phyloP scores from a whole-genome alignment of 2,888 invertebrate species.

The Phasia obesa region DNA sequence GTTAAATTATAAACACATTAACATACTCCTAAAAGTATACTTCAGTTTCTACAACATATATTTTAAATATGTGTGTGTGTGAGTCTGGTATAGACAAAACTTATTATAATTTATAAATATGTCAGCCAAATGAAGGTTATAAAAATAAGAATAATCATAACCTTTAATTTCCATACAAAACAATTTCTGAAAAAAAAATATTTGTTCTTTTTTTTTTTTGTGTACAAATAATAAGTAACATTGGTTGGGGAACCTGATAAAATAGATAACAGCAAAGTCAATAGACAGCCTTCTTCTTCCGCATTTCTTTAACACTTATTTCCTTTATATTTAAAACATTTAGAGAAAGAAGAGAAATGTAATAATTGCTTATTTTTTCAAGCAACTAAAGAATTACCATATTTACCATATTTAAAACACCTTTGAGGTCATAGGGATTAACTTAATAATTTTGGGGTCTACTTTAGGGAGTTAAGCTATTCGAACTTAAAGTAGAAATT shows the following conservation, averaged over 20 bases:
- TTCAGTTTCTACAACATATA: neutral
- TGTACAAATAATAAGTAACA: neutral
- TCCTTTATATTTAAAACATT: neutral
- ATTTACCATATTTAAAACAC: no score
- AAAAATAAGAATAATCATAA: slow-evolving; percentile 37
- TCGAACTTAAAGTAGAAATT: no score
- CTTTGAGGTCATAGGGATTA: neutral
- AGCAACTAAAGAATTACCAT: no score
- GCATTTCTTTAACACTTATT: neutral
- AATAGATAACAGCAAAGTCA: neutral
- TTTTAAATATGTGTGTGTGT: no score
- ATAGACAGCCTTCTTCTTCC: neutral
- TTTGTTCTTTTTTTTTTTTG: neutral
- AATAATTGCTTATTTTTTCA: no score
- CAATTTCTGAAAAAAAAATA: neutral
- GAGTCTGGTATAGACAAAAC: neutral
- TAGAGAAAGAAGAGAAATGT: no score
- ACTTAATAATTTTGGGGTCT: neutral
- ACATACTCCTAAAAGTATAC: neutral
- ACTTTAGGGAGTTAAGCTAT: slow-evolving; percentile 1
- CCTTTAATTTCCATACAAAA: slow-evolving; percentile 17
- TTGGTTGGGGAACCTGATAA: neutral
- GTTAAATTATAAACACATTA: no score
- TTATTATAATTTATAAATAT: slow-evolving; percentile 51
- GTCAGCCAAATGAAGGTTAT: slow-evolving; percentile 55